Conservation (phyloP, 1,140 invertebrate species). For the Varroa destructor region DNA sequence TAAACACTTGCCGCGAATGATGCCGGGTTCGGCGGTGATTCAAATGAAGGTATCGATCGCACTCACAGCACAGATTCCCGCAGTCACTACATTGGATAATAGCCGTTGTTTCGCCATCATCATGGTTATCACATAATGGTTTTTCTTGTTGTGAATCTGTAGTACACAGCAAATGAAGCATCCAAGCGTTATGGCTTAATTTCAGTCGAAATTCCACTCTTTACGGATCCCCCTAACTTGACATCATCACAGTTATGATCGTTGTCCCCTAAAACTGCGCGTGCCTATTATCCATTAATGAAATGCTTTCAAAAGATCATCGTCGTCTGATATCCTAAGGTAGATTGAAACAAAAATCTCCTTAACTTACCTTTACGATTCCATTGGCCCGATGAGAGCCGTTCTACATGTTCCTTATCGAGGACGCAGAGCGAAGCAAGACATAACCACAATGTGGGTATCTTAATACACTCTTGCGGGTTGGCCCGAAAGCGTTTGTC, state of each 20-base stretch:
- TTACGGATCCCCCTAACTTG: not conserved
- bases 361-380: constrained; percentile 33
- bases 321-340: too few relatives aligned
- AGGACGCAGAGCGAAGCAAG: constrained; percentile 81
- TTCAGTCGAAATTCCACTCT: not conserved
- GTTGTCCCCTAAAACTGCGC: too few relatives aligned
- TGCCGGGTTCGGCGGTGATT: constrained; percentile 61
- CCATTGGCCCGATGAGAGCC: constrained; percentile 59
- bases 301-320: too few relatives aligned
- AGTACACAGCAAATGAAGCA: not conserved
- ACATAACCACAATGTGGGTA: constrained; percentile 79
- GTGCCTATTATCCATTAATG: too few relatives aligned
- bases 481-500: constrained; percentile 54
- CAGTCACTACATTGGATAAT: constrained; percentile 80
- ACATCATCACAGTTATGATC: too few relatives aligned
- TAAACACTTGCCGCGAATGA: constrained; percentile 82
- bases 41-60: constrained; percentile 83
- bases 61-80: constrained; percentile 83
- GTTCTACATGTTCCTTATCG: constrained; percentile 76
- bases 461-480: constrained; percentile 60
- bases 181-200: not conserved
- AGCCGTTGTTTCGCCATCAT: constrained; percentile 83
- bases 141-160: constrained; percentile 36
- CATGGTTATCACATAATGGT: constrained; percentile 85
- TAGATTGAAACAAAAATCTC: too few relatives aligned